These are phyloP conservation scores for Microctonus hyperodae DNA, from an alignment of 2,888 invertebrate genomes.

Conservation along the genomic window DNA sequence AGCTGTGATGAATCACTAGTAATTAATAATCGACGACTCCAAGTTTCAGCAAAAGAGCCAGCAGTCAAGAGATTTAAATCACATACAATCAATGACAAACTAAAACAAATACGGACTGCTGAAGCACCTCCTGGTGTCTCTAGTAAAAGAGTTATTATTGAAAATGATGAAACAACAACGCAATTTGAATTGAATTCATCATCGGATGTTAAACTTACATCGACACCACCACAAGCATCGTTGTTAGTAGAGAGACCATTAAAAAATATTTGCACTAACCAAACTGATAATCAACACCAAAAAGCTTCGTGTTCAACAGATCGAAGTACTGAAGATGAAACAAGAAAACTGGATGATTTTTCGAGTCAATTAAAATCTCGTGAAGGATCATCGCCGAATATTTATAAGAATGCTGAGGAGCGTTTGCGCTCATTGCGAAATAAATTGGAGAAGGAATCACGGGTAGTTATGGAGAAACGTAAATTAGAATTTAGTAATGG, in stretches of 20 bases:
- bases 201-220: too few relatives aligned
- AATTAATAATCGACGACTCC: background rate
- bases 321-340: background rate
- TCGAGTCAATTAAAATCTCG: slow-evolving; percentile 18
- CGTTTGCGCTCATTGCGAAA: slow-evolving; percentile 28
- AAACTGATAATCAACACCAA: too few relatives aligned
- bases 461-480: background rate
- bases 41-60: background rate
- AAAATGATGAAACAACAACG: too few relatives aligned
- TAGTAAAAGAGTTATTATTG: too few relatives aligned
- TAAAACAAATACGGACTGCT: too few relatives aligned
- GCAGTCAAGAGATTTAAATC: background rate
- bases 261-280: too few relatives aligned
- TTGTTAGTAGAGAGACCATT: too few relatives aligned
- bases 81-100: too few relatives aligned
- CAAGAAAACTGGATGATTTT: background rate
- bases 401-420: slow-evolving; percentile 35
- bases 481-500: background rate
- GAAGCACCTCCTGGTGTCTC: too few relatives aligned
- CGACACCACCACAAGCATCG: too few relatives aligned
- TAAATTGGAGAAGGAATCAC: slow-evolving; percentile 1
- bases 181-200: too few relatives aligned
- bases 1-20: background rate
- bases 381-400: slow-evolving; percentile 12
- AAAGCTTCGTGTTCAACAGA: background rate